Conservation (phyloP, 2,113 vertebrate genomes). For the Conger conger region DNA sequence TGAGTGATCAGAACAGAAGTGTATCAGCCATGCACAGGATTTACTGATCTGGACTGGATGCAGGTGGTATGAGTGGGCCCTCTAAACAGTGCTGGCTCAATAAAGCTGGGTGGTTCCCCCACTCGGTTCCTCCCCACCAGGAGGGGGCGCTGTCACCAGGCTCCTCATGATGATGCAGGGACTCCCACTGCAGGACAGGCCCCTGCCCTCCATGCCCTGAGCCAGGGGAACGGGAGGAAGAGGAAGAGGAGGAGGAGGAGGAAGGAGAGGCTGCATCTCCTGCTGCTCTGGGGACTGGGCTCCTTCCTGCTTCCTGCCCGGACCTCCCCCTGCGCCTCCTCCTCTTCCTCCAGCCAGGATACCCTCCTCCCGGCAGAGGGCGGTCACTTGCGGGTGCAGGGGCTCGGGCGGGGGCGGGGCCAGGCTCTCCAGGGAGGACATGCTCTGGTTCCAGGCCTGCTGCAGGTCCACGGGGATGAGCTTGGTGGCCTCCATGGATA, state of each 20-base stretch:
- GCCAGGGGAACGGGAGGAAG: conserved; percentile 44
- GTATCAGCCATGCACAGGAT: not conserved
- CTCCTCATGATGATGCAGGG: conserved; percentile 74
- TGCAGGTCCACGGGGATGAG: conserved; percentile 93
- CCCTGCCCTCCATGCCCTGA: conserved; percentile 55
- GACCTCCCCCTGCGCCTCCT: conserved; percentile 18
- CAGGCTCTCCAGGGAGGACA: conserved; percentile 91
- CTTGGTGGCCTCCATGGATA: conserved; percentile 91
- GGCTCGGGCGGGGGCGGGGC: conserved; percentile 77
- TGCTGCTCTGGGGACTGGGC: conserved; percentile 59
- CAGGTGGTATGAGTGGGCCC: not conserved
- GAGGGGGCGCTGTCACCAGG: conserved; percentile 61
- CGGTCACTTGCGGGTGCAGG: conserved; percentile 61
- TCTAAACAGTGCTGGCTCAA: not conserved
- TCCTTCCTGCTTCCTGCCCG: conserved; percentile 64
- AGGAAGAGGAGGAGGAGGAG: conserved; percentile 51
- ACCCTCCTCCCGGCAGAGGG: conserved; percentile 61
- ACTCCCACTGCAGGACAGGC: conserved; percentile 66
- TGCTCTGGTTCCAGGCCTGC: conserved; percentile 94
- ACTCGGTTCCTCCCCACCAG: conserved; percentile 50
- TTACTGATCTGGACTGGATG: not conserved
- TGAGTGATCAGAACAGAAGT: not conserved
- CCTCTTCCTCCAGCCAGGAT: conserved; percentile 32
- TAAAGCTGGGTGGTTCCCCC: conserved; percentile 70
- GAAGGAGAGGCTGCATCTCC: conserved; percentile 87